phyloP scores from a whole-genome alignment of 2,797 vertebrate genomes.

The Gobio occitaniae region DNA sequence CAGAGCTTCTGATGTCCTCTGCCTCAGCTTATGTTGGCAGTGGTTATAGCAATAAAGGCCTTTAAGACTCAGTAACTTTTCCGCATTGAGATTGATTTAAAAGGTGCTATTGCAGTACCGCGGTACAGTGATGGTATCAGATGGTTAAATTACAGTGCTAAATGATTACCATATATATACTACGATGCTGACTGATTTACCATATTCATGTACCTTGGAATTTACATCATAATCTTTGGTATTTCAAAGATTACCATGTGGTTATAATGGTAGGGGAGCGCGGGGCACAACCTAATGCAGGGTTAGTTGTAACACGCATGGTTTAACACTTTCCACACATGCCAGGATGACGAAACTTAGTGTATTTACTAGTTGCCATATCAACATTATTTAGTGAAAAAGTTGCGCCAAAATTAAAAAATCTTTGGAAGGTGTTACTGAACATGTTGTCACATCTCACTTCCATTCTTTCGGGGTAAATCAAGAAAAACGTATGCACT shows the following conservation, averaged over 20 bases:
- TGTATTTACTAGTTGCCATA: too few relatives aligned
- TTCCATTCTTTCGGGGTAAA: too few relatives aligned
- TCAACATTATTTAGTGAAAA: too few relatives aligned
- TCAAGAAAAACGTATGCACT: too few relatives aligned
- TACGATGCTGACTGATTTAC: neutral
- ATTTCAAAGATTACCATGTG: neutral
- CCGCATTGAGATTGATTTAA: neutral
- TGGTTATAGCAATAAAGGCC: neutral
- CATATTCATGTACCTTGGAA: neutral
- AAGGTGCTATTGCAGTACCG: neutral
- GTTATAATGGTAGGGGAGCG: neutral
- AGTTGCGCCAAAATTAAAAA: too few relatives aligned
- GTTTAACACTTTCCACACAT: too few relatives aligned
- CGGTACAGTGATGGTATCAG: neutral
- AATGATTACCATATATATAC: neutral
- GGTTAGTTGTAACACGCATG: too few relatives aligned
- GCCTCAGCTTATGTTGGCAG: neutral
- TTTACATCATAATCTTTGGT: neutral
- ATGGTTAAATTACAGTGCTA: neutral
- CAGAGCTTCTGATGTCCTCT: conserved; percentile 9
- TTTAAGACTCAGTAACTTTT: neutral
- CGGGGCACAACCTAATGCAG: too few relatives aligned
- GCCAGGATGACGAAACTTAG: too few relatives aligned
- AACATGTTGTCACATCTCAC: too few relatives aligned
- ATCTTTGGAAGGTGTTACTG: too few relatives aligned